Evolutionary conservation across 2,113 vertebrate species (phyloP), one percentile per base, ranked within the genome.

Genomic region (Oreotragus oreotragus): DNA sequence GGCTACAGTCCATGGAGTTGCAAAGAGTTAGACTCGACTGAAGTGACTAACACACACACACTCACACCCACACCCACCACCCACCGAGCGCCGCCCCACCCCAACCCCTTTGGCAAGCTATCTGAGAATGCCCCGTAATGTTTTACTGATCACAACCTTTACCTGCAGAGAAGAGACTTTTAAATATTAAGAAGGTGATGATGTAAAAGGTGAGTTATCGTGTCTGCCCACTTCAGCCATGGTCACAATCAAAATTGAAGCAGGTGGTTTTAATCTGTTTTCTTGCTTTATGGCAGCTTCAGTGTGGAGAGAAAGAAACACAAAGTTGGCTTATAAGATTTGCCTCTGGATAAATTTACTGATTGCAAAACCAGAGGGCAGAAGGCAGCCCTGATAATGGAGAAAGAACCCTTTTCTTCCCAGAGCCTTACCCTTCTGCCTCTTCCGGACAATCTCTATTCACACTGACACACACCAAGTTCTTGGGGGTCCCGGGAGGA

Each of bases 71-170:
- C 8, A 70, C n/a, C 17, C 9, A 9, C 33, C 64, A 66, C 30
- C 30, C 30, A 8, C 15, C 62, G 14, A 64, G 62, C 0, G 0
- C 62, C 0, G 7, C 6, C 58, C 28, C 60, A 14, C 28, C 27
- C 55, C 19, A 0, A 6, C 16, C 33, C 3, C 8, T 36, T 58
- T 30, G 33, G 47, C 77, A 43, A 23, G 5, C n/a, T 53, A 5
- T 45, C 45, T 28, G 6, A 7, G 1, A 58, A 25, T 33, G 12
- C 53, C n/a, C 28, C 14, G 0, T 13, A 57, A 30, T n/a, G 10
- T 39, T 39, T 39, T 33, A 60, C 30, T 53, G 30, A 66, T 36
- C 45, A 49, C 23, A 16, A 2, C 62, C 25, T 62, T 58, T 33
- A 49, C 62, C 62, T 25, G 16, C 21, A 58, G 21, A 36, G 39